Base-by-base conservation (phyloP, 2,888 invertebrate species). In the Gortyna flavago region DNA sequence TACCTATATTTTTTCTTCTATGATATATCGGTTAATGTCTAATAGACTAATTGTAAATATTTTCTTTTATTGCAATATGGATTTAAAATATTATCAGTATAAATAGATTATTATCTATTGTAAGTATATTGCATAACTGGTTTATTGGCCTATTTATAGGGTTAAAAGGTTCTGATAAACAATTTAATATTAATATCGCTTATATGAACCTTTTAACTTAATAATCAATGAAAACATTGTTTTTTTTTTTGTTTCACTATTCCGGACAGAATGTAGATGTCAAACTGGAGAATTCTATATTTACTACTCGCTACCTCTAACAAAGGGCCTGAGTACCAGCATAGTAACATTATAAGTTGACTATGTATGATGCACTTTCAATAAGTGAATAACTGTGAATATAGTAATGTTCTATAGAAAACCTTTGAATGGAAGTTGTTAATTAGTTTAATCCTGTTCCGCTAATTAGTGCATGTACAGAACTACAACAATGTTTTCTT, bases 131-230 rank as follows among this genome's bases (percentile, higher is more conserved):
- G n/a, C 2, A 29, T 48, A 70, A n/a, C 64, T 59, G 44, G 29
- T 35, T 44, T 51, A 61, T 29, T 48, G 35, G 9, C 25, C 38
- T 44, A 48, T 70, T 38, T 48, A 41, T 51, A 38, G 13, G 44
- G 66, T 54, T 62, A 54, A 80, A 80, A 76, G 76, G 21, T 70
- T 35, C 7, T 66, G n/a, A 59, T 79, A 79, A 72, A 61, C 41
- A 57, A 29, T 48, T 13, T 68, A 38, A 48, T 35, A 44, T 29
- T 18, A 41, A 41, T 11, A 38, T 71, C 9, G 35, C 18, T 54
- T 57, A 78, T 64, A 29, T 11, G 25, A 54, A 64, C 62, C 38
- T 79, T 54, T 61, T 38, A n/a, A 64, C 16, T 64, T 38, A 29
- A 38, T 25, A 66, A 25, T 59, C 16, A 59, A 38, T 25, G 6